Evolutionary conservation across 1,140 invertebrate genomes (phyloP).

Genomic region (Chlorops oryzae): DNA sequence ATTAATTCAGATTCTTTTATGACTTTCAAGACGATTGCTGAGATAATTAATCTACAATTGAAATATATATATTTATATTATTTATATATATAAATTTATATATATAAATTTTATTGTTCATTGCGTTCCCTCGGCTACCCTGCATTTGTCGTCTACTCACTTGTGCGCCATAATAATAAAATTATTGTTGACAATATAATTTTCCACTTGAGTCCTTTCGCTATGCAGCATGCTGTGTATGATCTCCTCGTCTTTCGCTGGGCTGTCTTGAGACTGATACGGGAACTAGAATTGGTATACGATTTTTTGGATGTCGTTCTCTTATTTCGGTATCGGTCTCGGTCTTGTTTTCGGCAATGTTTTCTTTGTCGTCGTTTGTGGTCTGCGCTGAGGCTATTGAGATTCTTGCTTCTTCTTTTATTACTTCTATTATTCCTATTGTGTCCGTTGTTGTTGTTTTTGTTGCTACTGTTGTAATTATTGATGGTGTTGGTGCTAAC

Average conservation of each 20-base stretch:
- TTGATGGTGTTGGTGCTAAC: slow-evolving; percentile 2
- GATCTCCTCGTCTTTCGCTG: not conserved
- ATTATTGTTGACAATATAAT: slow-evolving; percentile 47
- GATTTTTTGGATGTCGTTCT: not conserved
- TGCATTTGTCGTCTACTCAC: slow-evolving; percentile 28
- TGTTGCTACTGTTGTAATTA: not conserved
- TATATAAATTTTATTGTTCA: slow-evolving; percentile 7
- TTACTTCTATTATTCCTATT: not conserved
- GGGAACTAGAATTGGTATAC: too few species aligned
- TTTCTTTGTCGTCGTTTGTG: not conserved
- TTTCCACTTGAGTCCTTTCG: slow-evolving; percentile 46
- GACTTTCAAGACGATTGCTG: too few species aligned
- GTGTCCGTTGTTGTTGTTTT: slow-evolving; percentile 1
- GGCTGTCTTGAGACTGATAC: too few species aligned
- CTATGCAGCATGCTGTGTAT: slow-evolving; percentile 20
- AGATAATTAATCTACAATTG: not conserved
- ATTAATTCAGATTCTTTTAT: too few species aligned
- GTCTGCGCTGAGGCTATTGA: too few species aligned
- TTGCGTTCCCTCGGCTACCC: slow-evolving; percentile 8
- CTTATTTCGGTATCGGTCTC: not conserved
- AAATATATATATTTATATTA: not conserved
- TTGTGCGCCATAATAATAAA: slow-evolving; percentile 40
- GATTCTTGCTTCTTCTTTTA: too few species aligned
- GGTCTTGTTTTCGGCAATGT: not conserved
- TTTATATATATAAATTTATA: not conserved